phyloP scores from a whole-genome alignment of 2,888 invertebrate genomes.

The Gastracanthus pulcherrimus region DNA sequence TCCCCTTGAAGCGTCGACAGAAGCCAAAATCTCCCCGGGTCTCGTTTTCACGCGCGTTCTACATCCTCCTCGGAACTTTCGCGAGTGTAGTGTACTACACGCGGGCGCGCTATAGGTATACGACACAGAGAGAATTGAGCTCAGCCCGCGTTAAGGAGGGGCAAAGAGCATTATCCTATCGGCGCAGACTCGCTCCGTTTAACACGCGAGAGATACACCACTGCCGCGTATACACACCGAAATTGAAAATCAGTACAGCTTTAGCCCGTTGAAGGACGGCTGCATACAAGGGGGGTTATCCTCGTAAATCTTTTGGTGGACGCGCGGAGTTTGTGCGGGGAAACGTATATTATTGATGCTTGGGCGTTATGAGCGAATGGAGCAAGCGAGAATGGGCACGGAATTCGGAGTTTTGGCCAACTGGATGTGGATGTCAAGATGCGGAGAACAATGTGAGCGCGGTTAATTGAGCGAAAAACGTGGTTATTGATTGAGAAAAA shows the following conservation, averaged over 20 bases:
- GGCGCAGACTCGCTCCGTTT: conserved; percentile 37
- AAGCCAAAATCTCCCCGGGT: not conserved
- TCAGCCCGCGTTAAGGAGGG: too few species aligned
- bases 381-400: not conserved
- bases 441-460: not conserved
- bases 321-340: not conserved
- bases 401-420: too few species aligned
- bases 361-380: not conserved
- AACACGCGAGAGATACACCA: conserved; percentile 37
- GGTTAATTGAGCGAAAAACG: not conserved
- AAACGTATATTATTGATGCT: not conserved
- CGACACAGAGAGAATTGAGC: not conserved
- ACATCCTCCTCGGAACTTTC: not conserved
- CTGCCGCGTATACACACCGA: not conserved
- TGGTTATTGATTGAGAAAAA: not conserved
- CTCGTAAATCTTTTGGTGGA: not conserved
- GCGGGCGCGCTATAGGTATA: not conserved
- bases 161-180: conserved; percentile 49
- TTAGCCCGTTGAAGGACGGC: not conserved
- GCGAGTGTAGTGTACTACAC: not conserved
- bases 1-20: conserved; percentile 5
- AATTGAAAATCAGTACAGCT: conserved; percentile 34
- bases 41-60: not conserved
- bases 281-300: not conserved
- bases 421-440: not conserved